A percentile compares a stretch with the other conserved stretches of the same genome.
These are phyloP conservation scores for Blomia tropicalis DNA, from an alignment of 2,888 invertebrate genomes.

Conservation along the genomic window DNA sequence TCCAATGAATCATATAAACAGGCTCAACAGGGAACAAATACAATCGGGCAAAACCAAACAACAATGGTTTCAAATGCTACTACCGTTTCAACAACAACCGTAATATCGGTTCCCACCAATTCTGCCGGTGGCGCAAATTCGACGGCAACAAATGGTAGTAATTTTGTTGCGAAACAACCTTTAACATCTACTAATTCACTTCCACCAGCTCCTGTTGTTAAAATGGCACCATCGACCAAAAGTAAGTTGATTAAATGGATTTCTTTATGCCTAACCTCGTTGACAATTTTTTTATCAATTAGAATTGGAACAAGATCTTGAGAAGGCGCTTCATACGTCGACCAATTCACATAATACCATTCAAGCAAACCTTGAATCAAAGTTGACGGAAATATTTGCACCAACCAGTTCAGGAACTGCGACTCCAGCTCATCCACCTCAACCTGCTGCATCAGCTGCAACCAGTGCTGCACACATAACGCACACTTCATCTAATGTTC, in stretches of 20 bases:
- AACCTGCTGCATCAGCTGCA: background rate
- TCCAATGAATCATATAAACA: too few species aligned
- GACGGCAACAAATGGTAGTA: background rate
- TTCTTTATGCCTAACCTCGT: too few species aligned
- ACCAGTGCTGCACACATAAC: background rate
- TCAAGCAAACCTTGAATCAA: slow-evolving; percentile 15
- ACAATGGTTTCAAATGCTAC: too few species aligned
- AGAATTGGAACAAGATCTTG: slow-evolving; percentile 23
- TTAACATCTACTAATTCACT: slow-evolving; percentile 16
- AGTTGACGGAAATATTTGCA: slow-evolving; percentile 23
- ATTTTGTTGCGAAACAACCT: slow-evolving; percentile 7
- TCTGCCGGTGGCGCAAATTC: background rate
- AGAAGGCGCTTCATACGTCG: slow-evolving; percentile 19
- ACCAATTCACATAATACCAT: slow-evolving; percentile 11
- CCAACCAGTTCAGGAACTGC: slow-evolving; percentile 17
- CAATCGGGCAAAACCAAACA: too few species aligned
- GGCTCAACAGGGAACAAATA: too few species aligned
- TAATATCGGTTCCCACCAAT: background rate
- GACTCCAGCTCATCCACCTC: slow-evolving; percentile 1
- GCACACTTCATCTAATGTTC: background rate
- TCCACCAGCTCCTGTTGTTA: background rate
- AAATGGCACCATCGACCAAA: slow-evolving; percentile 7
- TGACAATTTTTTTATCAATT: too few species aligned
- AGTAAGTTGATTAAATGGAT: too few species aligned
- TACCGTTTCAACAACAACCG: slow-evolving; percentile 1